Conservation (phyloP, 1,140 invertebrate species). For the Zaprionus ornatus region DNA sequence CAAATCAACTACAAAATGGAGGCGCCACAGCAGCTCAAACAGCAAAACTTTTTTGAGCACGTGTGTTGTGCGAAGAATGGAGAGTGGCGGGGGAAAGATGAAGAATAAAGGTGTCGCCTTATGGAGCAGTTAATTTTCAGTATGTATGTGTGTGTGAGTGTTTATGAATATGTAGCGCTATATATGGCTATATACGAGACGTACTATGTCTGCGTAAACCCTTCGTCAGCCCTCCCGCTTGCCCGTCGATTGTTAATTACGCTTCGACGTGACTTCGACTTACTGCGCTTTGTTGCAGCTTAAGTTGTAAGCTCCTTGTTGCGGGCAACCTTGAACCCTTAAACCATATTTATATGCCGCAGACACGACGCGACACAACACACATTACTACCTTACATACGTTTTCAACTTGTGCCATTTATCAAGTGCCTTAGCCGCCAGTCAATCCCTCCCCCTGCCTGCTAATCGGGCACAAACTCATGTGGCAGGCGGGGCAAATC, state of each 20-base stretch:
- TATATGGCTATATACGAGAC: background rate
- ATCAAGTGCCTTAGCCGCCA: constrained; percentile 44
- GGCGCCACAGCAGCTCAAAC: constrained; percentile 18
- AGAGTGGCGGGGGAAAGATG: constrained; percentile 32
- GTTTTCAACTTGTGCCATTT: constrained; percentile 63
- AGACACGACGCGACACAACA: constrained; percentile 47
- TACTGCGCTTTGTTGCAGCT: constrained; percentile 26
- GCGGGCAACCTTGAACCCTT: constrained; percentile 58
- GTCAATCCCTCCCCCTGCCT: background rate
- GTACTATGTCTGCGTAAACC: constrained; percentile 1
- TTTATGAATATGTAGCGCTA: constrained; percentile 7
- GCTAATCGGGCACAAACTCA: constrained; percentile 65
- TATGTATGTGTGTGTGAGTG: background rate
- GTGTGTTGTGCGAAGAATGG: constrained; percentile 42
- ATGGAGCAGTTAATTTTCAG: constrained; percentile 60
- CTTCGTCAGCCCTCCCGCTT: background rate
- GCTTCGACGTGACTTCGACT: constrained; percentile 53
- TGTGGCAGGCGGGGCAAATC: constrained; percentile 62
- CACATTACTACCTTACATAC: background rate
- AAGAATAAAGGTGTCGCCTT: constrained; percentile 65
- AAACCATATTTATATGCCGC: constrained; percentile 65
- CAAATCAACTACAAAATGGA: constrained; percentile 65
- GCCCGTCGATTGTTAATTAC: constrained; percentile 61
- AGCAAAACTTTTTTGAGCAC: constrained; percentile 61
- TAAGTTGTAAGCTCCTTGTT: constrained; percentile 18